These are phyloP conservation scores for Encarsia formosa DNA, from an alignment of 2,888 invertebrate species.

Conservation along the genomic window DNA sequence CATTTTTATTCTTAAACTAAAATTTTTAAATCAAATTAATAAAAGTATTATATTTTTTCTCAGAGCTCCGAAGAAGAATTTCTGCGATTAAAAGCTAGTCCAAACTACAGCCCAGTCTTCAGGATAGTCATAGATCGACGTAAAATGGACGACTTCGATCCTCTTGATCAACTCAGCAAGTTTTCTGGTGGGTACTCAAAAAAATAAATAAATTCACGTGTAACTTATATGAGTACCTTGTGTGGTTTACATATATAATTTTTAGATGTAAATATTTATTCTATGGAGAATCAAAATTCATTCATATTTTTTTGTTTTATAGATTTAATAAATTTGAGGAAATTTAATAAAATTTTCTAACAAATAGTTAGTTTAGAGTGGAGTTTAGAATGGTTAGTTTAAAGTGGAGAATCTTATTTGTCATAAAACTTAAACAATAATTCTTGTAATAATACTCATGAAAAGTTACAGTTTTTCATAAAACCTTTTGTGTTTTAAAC, in stretches of 20 bases:
- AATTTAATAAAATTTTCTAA: too few relatives aligned
- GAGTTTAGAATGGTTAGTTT: too few relatives aligned
- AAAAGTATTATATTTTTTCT: conserved; percentile 29
- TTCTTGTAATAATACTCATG: too few relatives aligned
- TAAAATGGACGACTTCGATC: conserved; percentile 54
- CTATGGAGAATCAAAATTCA: not conserved
- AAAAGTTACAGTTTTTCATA: too few relatives aligned
- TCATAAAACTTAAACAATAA: too few relatives aligned
- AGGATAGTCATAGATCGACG: conserved; percentile 63
- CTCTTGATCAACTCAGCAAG: conserved; percentile 40
- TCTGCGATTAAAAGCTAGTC: conserved; percentile 59
- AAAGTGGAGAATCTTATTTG: too few relatives aligned
- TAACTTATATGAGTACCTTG: too few relatives aligned
- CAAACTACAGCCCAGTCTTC: conserved; percentile 69
- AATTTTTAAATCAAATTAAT: not conserved
- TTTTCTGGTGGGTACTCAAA: conserved; percentile 40
- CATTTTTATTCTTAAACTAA: not conserved
- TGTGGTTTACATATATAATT: not conserved
- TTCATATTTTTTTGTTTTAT: too few relatives aligned
- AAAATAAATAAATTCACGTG: not conserved
- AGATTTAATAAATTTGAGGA: too few relatives aligned
- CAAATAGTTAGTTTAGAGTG: too few relatives aligned
- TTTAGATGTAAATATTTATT: not conserved
- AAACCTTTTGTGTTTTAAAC: too few relatives aligned
- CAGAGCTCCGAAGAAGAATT: conserved; percentile 61